A percentile compares a stretch with the other conserved stretches of the same genome.
Conservation (phyloP, 2,113 vertebrate genomes). For the Turdus rufiventris region DNA sequence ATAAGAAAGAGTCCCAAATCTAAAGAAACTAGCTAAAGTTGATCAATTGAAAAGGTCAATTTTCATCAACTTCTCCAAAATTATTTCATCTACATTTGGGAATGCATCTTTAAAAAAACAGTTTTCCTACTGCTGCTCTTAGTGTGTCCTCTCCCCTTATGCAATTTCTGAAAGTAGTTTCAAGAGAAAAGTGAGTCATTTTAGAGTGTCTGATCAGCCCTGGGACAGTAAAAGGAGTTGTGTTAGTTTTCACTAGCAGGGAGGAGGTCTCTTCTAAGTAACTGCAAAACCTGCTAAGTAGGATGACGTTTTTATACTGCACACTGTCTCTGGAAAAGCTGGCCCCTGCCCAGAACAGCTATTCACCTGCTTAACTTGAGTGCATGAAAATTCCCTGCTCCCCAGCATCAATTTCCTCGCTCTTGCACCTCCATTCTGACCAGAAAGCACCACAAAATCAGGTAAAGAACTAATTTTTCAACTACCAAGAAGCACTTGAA, state of each 20-base stretch:
- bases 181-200: neutral
- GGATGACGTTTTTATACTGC: neutral
- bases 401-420: neutral
- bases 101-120: rapidly evolving
- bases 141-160: neutral
- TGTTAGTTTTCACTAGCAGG: neutral
- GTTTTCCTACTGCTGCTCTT: neutral
- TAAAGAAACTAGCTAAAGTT: neutral
- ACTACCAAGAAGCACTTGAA: too few relatives aligned
- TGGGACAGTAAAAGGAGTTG: neutral
- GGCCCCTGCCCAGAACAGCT: neutral
- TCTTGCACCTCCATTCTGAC: neutral
- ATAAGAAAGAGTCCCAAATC: neutral
- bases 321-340: conserved; percentile 12
- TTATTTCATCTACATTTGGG: neutral
- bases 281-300: conserved; percentile 34
- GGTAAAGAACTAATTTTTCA: neutral
- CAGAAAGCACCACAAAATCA: neutral
- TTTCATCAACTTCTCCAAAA: neutral
- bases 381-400: neutral
- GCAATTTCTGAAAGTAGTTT: neutral
- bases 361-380: conserved; percentile 39
- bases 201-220: neutral
- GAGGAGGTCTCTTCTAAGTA: neutral
- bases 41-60: neutral